These are phyloP conservation scores for Anabacerthia variegaticeps DNA, from an alignment of 2,797 vertebrate genomes.

Conservation along the genomic window DNA sequence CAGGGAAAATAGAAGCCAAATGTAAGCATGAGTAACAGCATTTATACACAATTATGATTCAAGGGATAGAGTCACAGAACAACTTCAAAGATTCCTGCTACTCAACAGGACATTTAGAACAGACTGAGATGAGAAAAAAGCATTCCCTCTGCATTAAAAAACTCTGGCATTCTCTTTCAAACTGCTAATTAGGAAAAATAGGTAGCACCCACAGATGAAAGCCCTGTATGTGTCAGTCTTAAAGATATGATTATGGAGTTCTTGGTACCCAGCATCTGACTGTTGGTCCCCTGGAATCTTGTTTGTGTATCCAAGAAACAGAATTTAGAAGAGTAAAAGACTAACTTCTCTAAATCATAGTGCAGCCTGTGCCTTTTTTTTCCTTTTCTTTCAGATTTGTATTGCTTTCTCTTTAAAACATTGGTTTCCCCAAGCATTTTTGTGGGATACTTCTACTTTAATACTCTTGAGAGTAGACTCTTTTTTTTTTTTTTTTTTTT, in stretches of 20 bases:
- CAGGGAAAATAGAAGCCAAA: constrained; percentile 6
- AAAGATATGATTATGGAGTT: neutral
- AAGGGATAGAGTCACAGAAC: constrained; percentile 21
- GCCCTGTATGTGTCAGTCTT: neutral
- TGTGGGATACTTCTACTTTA: neutral
- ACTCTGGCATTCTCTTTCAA: constrained; percentile 53
- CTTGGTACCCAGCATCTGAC: neutral
- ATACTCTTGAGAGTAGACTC: neutral
- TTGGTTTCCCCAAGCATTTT: neutral
- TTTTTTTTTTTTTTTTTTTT: neutral
- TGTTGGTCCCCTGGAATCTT: neutral
- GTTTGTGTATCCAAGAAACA: neutral
- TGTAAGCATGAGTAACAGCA: constrained; percentile 7
- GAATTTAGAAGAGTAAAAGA: neutral
- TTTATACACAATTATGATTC: constrained; percentile 26
- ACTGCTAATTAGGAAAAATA: constrained; percentile 56
- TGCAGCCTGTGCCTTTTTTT: neutral
- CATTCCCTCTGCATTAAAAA: constrained; percentile 49
- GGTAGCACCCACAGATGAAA: constrained; percentile 41
- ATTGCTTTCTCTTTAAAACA: neutral
- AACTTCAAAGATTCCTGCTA: constrained; percentile 60
- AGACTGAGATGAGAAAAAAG: constrained; percentile 60
- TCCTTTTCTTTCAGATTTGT: neutral
- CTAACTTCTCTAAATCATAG: neutral
- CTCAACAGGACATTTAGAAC: constrained; percentile 44